Evolutionary conservation across 2,888 invertebrate genomes (phyloP).

Genomic region (Sycophila texana): DNA sequence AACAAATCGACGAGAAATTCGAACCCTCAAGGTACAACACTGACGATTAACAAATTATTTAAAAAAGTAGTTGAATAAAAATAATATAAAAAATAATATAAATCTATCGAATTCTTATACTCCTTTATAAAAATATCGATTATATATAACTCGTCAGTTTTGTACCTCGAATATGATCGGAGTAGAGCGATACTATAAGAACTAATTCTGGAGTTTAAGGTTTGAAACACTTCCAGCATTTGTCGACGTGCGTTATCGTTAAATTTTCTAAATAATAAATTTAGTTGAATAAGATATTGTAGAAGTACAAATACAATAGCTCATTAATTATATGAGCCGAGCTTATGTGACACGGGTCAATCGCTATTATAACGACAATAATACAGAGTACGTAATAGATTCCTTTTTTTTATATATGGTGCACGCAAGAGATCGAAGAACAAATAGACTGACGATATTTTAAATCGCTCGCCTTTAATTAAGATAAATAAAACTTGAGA

Average conservation of each 20-base stretch:
- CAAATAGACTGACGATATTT: constrained; percentile 31
- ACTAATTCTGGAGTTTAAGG: neutral
- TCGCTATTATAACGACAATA: constrained; percentile 4
- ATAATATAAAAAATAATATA: too few species aligned
- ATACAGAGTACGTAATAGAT: constrained; percentile 21
- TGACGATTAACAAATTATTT: too few species aligned
- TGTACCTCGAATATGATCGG: constrained; percentile 7
- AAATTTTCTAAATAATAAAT: neutral
- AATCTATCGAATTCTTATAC: too few species aligned
- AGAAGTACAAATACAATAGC: constrained; percentile 48
- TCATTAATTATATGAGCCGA: constrained; percentile 9
- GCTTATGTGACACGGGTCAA: constrained; percentile 33
- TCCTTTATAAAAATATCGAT: too few species aligned
- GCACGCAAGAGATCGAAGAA: constrained; percentile 14
- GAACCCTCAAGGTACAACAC: too few species aligned
- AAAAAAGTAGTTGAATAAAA: too few species aligned
- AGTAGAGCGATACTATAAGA: neutral
- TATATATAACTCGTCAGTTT: too few species aligned
- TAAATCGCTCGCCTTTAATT: constrained; percentile 8
- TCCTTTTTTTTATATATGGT: constrained; percentile 1
- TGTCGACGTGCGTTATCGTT: constrained; percentile 1
- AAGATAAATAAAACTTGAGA: constrained; percentile 12
- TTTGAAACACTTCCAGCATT: constrained; percentile 49
- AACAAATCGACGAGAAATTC: too few species aligned
- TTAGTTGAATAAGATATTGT: neutral